Evolutionary conservation across 1,140 invertebrate species (phyloP), one percentile per base, ranked within the genome.

Genomic region (Tetramorium simillimum): DNA sequence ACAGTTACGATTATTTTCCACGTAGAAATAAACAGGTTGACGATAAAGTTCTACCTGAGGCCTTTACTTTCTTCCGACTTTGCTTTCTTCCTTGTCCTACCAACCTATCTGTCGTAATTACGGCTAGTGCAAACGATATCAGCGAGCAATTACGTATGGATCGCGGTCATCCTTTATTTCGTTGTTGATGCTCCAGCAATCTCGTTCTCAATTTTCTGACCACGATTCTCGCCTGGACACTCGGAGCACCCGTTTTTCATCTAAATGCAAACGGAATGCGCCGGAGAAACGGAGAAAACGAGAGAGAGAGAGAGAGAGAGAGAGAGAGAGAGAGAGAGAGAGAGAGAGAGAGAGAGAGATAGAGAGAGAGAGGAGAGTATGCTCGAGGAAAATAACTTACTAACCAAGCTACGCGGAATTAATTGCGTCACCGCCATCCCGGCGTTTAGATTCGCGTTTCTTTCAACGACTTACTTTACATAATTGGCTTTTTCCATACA

Each of bases 361-460:
- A 46, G 12, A 40, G 24, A 14, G 43, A 21, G 18, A 33, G 12
- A 9, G 7, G n/a, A 37, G 28, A 49, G 43, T 49, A 18, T 53
- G 33, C 46, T 24, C 58, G 82, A 85, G 60, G 37, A 78, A 85
- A 84, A 84, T 84, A 84, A 73, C 80, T 73, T 73, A 84, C 53
- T 84, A 73, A 84, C 40, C 69, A 84, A 84, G 80, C 80, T 84
- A 84, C 80, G 80, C 53, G 80, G 80, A 84, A 84, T 84, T 84
- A 84, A 84, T 84, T 73, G 69, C 53, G 69, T 75, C 69, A 84
- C 62, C 46, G 21, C 7, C 53, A 53, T 46, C 37, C 16, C 65
- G 18, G 51, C 49, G 80, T 81, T 81, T 81, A 56, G 49, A 81
- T 21, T 37, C 49, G 65, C 78, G 78, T 84, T 84, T 84, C 80